phyloP scores from a whole-genome alignment of 2,888 invertebrate genomes.

The Metopia argyrocephala region DNA sequence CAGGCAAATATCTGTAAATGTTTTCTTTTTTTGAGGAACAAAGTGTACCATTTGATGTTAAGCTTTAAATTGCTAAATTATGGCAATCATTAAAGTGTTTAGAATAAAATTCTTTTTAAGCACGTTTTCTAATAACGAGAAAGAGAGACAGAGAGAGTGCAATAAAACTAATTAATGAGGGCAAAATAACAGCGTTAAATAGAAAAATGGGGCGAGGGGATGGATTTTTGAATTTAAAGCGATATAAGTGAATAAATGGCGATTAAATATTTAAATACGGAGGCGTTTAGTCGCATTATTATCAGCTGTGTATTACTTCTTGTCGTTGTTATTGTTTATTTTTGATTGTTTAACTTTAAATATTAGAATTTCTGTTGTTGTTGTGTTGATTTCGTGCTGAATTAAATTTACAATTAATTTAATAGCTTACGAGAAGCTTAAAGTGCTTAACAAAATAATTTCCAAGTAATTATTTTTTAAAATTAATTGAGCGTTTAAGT shows the following conservation, averaged over 20 bases:
- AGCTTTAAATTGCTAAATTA: not conserved
- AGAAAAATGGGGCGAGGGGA: not conserved
- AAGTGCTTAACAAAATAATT: slow-evolving; percentile 24
- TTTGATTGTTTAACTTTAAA: not conserved
- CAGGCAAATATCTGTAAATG: too few relatives aligned
- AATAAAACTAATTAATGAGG: not conserved
- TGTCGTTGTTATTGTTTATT: not conserved
- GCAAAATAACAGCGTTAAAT: not conserved
- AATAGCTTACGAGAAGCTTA: not conserved
- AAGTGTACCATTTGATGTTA: not conserved
- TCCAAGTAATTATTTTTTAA: not conserved
- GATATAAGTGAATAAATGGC: slow-evolving; percentile 1
- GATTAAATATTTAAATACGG: slow-evolving; percentile 30
- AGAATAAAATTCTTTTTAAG: not conserved
- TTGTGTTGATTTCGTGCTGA: slow-evolving; percentile 18
- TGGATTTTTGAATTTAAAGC: too few relatives aligned
- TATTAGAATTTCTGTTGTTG: not conserved
- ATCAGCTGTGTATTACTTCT: slow-evolving; percentile 21
- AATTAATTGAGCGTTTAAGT: slow-evolving; percentile 12
- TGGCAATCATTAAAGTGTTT: not conserved
- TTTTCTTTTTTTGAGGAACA: too few relatives aligned
- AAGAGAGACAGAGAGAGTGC: not conserved
- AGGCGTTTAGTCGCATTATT: slow-evolving; percentile 47
- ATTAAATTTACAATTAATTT: slow-evolving; percentile 4
- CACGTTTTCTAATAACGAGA: not conserved